Evolutionary conservation across 2,113 vertebrate genomes (phyloP), one percentile per base, ranked within the genome.

Genomic region (Archilochus colubris): DNA sequence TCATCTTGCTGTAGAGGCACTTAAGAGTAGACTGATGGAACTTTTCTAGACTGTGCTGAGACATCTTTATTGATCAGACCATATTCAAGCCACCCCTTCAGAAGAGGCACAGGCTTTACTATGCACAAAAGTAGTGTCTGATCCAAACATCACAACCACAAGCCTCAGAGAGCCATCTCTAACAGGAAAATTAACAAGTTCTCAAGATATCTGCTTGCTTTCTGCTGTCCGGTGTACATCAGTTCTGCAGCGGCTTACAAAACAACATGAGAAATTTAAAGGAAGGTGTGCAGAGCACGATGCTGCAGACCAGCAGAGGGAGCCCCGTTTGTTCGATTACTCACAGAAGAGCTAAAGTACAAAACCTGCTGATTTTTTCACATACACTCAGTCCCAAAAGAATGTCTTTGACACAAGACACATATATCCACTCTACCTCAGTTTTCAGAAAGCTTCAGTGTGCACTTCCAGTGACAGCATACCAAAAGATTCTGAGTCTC

Each of bases 401-500:
- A 54, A 72, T 1, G 22, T 24, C 30, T 79, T 33, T 40, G n/a
- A 59, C 30, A 57, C 24, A 51, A 33, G 44, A 18, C 22, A 33
- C 46, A 46, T 6, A 38, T 76, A 46, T n/a, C 9, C 23, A 1
- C 4, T 20, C 44, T 36, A 19, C n/a, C 59, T 27, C 24, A 10
- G 4, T 0, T 82, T 38, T n/a, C 55, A 86, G 59, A 61, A 63
- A 17, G 51, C 48, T 30, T 28, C 70, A 53, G 33, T 5, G 9
- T 3, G 1, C 36, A 69, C 31, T 14, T 77, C 40, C 67, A 79
- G 28, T 4, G 28, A 30, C 73, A 75, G 67, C 44, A 53, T 4
- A 44, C 4, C 14, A 3, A 1, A 36, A 48, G 43, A 21, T 44
- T 59, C 2, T 1, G 1, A 48, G 33, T 24, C 27, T 28, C 72